A percentile compares a stretch with the other conserved stretches of the same genome.
Conservation (phyloP, 2,113 vertebrate genomes). For the Callaeas wilsoni region DNA sequence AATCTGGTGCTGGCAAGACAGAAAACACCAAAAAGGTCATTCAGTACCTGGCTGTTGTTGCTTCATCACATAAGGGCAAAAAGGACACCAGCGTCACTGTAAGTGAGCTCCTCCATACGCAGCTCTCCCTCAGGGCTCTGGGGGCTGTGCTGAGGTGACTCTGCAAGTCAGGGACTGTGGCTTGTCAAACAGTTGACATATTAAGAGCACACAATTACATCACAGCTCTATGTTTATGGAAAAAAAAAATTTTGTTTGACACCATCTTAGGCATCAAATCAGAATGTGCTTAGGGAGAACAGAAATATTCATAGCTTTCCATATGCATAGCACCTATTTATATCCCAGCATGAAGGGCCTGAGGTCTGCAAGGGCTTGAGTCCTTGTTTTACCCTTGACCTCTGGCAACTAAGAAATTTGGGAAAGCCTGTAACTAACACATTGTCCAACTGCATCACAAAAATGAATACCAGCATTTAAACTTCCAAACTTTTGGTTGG, state of each 20-base stretch:
- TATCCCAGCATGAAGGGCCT: background rate
- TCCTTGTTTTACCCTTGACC: background rate
- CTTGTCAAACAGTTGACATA: background rate
- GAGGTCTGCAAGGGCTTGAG: background rate
- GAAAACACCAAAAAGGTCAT: slow-evolving; percentile 98
- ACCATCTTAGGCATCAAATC: slow-evolving; percentile 9
- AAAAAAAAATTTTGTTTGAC: slow-evolving; percentile 17
- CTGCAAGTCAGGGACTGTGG: background rate
- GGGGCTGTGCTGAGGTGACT: background rate
- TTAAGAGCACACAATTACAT: background rate
- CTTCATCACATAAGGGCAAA: slow-evolving; percentile 94
- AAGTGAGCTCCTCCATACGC: slow-evolving; percentile 40
- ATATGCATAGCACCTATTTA: slow-evolving; percentile 6
- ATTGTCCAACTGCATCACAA: background rate
- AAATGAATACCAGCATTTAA: background rate
- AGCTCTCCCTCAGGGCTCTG: background rate
- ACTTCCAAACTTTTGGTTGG: background rate
- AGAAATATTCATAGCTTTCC: background rate
- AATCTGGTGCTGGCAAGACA: slow-evolving; percentile 94
- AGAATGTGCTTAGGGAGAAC: background rate
- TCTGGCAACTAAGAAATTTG: background rate
- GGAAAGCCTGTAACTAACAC: background rate
- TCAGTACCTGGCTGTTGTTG: slow-evolving; percentile 93
- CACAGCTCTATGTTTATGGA: slow-evolving; percentile 29
- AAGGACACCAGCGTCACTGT: slow-evolving; percentile 90